These are phyloP conservation scores for Eupithecia subumbrata DNA, from an alignment of 2,888 invertebrate genomes.

Conservation along the genomic window DNA sequence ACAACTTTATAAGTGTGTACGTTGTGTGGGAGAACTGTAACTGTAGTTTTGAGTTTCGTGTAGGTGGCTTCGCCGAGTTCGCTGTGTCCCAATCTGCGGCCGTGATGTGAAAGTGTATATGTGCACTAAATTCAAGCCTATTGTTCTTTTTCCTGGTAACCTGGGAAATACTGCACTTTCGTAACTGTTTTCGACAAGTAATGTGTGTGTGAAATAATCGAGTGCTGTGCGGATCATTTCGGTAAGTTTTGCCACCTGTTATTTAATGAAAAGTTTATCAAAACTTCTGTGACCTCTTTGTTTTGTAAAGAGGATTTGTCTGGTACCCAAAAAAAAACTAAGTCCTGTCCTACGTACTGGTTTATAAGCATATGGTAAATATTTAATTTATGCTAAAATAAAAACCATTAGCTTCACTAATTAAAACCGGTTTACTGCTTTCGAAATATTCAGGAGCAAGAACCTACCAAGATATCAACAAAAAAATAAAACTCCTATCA, in stretches of 20 bases:
- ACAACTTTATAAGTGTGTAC: constrained; percentile 47
- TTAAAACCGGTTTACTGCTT: background rate
- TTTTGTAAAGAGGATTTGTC: background rate
- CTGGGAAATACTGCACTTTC: constrained; percentile 71
- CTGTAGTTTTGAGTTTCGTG: constrained; percentile 76
- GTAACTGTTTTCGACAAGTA: constrained; percentile 52
- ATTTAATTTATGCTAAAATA: background rate
- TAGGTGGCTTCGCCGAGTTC: constrained; percentile 76
- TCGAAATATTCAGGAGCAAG: background rate
- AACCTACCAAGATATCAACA: background rate
- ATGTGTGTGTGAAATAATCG: constrained; percentile 53
- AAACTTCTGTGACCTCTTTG: constrained; percentile 8
- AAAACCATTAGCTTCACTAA: background rate
- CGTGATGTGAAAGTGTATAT: constrained; percentile 81
- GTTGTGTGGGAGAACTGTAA: constrained; percentile 61
- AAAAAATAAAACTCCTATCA: background rate
- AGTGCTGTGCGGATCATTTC: constrained; percentile 35
- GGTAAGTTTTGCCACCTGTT: constrained; percentile 48
- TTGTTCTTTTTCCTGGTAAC: constrained; percentile 79
- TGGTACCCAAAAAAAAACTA: background rate
- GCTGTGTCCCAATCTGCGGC: constrained; percentile 60
- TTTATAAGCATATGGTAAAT: background rate
- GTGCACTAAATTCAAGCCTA: constrained; percentile 82
- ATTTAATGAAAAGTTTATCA: constrained; percentile 13
- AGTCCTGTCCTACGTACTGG: background rate